Base-by-base conservation (phyloP, 2,113 vertebrate species). In the Arvicanthis niloticus region DNA sequence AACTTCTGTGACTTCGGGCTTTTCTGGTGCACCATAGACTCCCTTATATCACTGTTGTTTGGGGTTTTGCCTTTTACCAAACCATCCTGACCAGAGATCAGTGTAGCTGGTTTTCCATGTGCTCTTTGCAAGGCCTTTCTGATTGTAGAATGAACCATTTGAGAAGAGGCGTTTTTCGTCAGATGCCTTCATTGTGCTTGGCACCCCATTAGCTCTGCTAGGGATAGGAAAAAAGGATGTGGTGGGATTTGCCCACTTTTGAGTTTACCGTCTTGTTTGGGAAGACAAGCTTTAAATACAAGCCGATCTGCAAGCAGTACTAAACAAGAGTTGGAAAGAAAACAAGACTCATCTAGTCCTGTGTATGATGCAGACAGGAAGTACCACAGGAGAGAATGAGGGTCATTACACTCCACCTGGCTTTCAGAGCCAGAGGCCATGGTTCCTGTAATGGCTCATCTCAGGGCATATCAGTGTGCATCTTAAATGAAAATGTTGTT, bases 261-360 rank as follows among this genome's bases (percentile, higher is more conserved):
- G 42, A 88, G 58, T 94, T 93, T 76, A 72, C 76, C 34, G 62
- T 88, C 85, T 93, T 93, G 56, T 80, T 45, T 85, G 87, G 85
- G 93, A 88, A 93, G 90, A 58, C 42, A 1, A 34, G 78, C 94
- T 94, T 96, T 95, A 65, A 91, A 89, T 62, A 87, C 89, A 56
- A 37, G 65, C 42, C 9, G 73, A 53, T 76, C 72, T 17, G 10
- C 73, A 75, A 91, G 88, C 96, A 95, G 82, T 95, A 97, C 81
- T 67, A 42, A 81, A 89, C 95, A 92, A 86, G 91, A 89, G 89
- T 67, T 19, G 0, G 73, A 65, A 77, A 75, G 37, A 65, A 85
- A 93, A 68, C 91, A 93, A 86, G 89, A 87, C 86, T 87, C 88
- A 48, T 72, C 78, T 29, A n/a, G 93, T 62, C 88, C 88, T 93